Evolutionary conservation across 1,140 invertebrate species (phyloP), one percentile per base, ranked within the genome.

Genomic region (Lepeophtheirus salmonis): DNA sequence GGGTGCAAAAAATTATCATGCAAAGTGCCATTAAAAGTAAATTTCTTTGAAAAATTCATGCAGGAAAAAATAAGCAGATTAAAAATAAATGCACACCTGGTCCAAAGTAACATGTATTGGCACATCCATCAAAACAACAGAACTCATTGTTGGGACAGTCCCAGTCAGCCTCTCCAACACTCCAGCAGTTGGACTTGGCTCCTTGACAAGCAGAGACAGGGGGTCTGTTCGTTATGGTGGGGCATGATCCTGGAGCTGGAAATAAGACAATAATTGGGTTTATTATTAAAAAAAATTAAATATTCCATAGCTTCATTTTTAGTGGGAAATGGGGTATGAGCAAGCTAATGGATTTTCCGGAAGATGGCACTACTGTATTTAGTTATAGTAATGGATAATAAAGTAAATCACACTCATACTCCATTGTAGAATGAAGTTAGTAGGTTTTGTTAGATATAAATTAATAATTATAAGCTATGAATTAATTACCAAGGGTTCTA

Each of bases 91-190:
- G 3, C 50, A 4, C 16, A 21, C 53, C 53, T 6, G 16, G 16
- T 22, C 59, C 50, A 41, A 57, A 57, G 48, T 61, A 50, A 21
- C 59, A 61, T n/a, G 49, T 25, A 50, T 61, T 61, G 21, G 23
- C 21, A 26, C 59, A 61, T 25, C 59, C 59, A 26, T 61, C 59
- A 52, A 61, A 61, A 50, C 59, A 61, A 18, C 59, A 61, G 14
- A 61, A 50, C 13, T 17, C 59, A 54, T 55, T 53, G 18, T 61
- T 54, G 18, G 49, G 50, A 53, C 59, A 61, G 18, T 61, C 59
- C 23, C 54, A 48, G 50, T 61, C 59, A 23, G 59, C 12, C 25
- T 54, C 21, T 13, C 50, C 59, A 2, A 61, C 59, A 18, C 50
- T 54, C 59, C 59, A 61, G 25, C 59, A 61, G 26, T 52, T 61